Evolutionary conservation across 2,888 invertebrate species (phyloP).

Genomic region (Antheraea assamensis): DNA sequence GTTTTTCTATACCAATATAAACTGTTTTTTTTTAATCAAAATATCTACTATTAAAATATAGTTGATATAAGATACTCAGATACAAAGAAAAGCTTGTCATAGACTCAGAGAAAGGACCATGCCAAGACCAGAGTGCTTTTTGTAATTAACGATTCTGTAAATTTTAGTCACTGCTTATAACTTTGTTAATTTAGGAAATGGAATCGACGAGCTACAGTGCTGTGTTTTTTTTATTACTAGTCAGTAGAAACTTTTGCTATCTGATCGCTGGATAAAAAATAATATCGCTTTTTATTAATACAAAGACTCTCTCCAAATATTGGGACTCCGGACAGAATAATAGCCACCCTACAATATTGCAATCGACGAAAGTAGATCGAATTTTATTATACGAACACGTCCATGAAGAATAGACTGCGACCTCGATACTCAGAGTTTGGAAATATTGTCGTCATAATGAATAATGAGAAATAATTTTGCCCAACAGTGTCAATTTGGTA

Average conservation of each 20-base stretch:
- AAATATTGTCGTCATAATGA: conserved; percentile 1
- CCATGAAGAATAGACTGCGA: background rate
- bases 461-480: conserved; percentile 2
- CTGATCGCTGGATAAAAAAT: no score
- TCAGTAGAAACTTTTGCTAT: no score
- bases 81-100: background rate
- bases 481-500: background rate
- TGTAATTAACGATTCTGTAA: no score
- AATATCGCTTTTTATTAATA: background rate
- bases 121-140: background rate
- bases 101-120: background rate
- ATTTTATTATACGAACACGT: conserved; percentile 6
- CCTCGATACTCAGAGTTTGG: background rate
- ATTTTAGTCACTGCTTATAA: no score
- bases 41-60: no score
- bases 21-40: no score
- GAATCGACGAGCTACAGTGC: no score
- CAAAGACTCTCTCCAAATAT: background rate
- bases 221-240: no score
- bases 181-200: no score
- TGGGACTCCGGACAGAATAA: background rate
- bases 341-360: background rate
- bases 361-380: background rate
- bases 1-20: no score
- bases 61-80: no score